Evolutionary conservation across 2,888 invertebrate species (phyloP).

Genomic region (Pharmacophagus antenor): DNA sequence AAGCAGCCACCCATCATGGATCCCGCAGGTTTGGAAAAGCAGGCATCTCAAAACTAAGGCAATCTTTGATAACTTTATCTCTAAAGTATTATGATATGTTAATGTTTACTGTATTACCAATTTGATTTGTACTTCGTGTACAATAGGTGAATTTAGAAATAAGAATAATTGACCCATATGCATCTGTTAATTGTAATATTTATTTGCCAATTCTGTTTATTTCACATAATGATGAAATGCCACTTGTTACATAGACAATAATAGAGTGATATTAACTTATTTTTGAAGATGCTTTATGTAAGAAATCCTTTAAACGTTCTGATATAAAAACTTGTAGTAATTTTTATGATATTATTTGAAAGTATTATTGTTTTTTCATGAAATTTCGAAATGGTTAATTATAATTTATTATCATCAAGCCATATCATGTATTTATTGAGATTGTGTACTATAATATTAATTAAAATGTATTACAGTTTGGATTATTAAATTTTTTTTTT

Average conservation of each 20-base stretch:
- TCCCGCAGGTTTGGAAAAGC: conserved; percentile 82
- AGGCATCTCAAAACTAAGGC: conserved; percentile 57
- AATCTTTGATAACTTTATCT: conserved; percentile 11
- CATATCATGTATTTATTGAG: conserved; percentile 38
- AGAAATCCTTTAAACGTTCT: no score
- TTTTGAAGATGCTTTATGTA: not conserved
- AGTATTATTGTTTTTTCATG: conserved; percentile 35
- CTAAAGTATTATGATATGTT: conserved; percentile 9
- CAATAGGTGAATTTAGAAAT: conserved; percentile 21
- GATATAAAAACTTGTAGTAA: not conserved
- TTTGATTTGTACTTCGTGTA: conserved; percentile 30
- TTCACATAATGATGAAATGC: not conserved
- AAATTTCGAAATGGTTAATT: conserved; percentile 19
- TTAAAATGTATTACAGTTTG: conserved; percentile 31
- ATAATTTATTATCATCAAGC: conserved; percentile 30
- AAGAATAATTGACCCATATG: conserved; percentile 15
- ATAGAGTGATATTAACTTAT: conserved; percentile 4
- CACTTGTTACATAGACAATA: conserved; percentile 9
- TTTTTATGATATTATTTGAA: conserved; percentile 17
- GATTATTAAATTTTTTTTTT: conserved; percentile 27
- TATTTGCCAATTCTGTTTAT: not conserved
- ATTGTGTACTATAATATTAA: conserved; percentile 27
- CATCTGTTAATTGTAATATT: not conserved
- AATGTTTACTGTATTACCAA: conserved; percentile 7
- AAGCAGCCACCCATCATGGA: conserved; percentile 89